Percentiles rank a stretch among this genome's conserved stretches.
These are phyloP conservation scores for Kryptolebias ocellatus DNA, from an alignment of 2,797 vertebrate genomes.

Conservation along the genomic window DNA sequence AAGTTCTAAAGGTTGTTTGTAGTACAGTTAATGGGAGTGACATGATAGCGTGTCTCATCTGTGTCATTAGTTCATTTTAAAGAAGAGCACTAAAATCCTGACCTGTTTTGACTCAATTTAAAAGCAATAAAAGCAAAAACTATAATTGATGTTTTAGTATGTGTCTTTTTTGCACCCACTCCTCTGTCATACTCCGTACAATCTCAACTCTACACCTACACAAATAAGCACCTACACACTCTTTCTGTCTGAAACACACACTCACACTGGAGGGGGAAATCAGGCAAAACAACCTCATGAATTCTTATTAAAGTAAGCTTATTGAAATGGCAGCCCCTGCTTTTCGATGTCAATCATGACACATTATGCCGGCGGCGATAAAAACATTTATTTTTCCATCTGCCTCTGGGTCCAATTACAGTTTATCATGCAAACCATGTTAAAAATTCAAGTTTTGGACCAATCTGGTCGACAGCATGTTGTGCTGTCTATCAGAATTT, in stretches of 20 bases:
- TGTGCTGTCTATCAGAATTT: slow-evolving; percentile 49
- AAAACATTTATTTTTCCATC: slow-evolving; percentile 55
- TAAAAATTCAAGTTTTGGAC: slow-evolving; percentile 36
- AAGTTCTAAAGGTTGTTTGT: slow-evolving; percentile 63
- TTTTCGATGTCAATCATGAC: slow-evolving; percentile 62
- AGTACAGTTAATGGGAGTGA: slow-evolving; percentile 63
- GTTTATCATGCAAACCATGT: slow-evolving; percentile 21
- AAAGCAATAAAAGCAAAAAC: slow-evolving; percentile 2
- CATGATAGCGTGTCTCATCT: slow-evolving; percentile 61
- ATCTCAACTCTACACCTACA: slow-evolving; percentile 39
- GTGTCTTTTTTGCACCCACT: slow-evolving; percentile 51
- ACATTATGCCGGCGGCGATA: slow-evolving; percentile 56
- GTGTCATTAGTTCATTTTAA: slow-evolving; percentile 58
- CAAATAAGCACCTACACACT: slow-evolving; percentile 19
- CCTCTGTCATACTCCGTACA: slow-evolving; percentile 20
- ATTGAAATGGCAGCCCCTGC: slow-evolving; percentile 25
- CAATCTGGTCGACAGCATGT: slow-evolving; percentile 44
- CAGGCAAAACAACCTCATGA: slow-evolving; percentile 49
- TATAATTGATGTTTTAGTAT: slow-evolving; percentile 41
- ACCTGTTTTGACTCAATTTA: slow-evolving; percentile 9
- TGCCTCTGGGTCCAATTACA: slow-evolving; percentile 56
- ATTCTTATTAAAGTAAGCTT: slow-evolving; percentile 64
- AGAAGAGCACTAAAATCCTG: slow-evolving; percentile 40
- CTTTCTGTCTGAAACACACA: slow-evolving; percentile 23
- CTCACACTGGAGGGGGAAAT: slow-evolving; percentile 43